These are phyloP conservation scores for Pseudopipra pipra DNA, from an alignment of 2,113 vertebrate species.

Conservation along the genomic window DNA sequence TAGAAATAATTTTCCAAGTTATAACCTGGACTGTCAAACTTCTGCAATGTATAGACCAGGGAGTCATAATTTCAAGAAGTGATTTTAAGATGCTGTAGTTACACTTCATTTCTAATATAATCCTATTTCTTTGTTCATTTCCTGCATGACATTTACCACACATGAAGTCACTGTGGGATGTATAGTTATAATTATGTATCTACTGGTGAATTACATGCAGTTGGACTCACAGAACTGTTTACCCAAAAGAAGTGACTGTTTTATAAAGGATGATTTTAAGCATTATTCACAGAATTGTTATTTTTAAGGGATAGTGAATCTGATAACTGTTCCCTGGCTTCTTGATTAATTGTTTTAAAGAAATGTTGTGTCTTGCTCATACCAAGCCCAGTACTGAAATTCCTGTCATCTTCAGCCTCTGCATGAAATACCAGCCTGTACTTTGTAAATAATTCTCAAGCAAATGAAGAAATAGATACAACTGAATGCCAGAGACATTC, in stretches of 20 bases:
- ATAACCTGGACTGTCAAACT: background rate
- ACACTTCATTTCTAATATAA: slow-evolving; percentile 19
- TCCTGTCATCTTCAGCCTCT: background rate
- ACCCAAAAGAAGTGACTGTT: background rate
- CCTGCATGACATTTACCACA: slow-evolving; percentile 36
- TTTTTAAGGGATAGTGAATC: background rate
- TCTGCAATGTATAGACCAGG: background rate
- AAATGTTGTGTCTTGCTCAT: background rate
- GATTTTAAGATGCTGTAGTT: slow-evolving; percentile 16
- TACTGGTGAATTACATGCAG: background rate
- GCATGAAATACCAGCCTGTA: background rate
- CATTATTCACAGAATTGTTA: background rate
- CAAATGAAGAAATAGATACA: slow-evolving; percentile 7
- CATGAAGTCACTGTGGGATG: background rate
- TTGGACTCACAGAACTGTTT: slow-evolving; percentile 14
- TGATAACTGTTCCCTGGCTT: background rate
- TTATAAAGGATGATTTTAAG: background rate
- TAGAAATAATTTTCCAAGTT: slow-evolving; percentile 29
- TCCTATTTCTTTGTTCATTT: slow-evolving; percentile 36
- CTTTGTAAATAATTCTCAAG: background rate
- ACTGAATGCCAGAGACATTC: background rate
- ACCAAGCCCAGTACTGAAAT: background rate
- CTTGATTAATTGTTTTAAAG: background rate
- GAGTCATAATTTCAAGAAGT: slow-evolving; percentile 8
- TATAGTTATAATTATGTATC: slow-evolving; percentile 15